Base-by-base conservation (phyloP, 2,113 vertebrate genomes). In the Campylomormyrus tamandua region DNA sequence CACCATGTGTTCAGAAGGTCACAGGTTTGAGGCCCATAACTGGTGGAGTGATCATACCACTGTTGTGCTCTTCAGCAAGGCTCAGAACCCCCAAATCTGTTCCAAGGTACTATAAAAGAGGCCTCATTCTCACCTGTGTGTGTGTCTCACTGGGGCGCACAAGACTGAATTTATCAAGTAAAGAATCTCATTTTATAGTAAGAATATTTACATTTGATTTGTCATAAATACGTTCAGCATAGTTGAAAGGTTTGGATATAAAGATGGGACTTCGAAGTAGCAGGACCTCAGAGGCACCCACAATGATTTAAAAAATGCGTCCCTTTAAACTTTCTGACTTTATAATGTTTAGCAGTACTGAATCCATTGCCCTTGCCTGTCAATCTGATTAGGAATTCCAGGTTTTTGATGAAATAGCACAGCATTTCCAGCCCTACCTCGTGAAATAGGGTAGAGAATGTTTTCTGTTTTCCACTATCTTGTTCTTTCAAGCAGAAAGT, bases 401-500 rank as follows among this genome's bases (percentile, higher is more conserved):
- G 46, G 56, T 21, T 48, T 24, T 46, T 42, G 89, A 70, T 86
- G 31, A 42, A 31, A 24, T 87, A 17, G 31, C 19, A 0, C 66
- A 70, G 27, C 27, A 53, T 62, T 9, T 62, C 89, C 89, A 89
- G 39, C 1, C 83, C 77, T 89, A 66, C 83, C 42, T 86, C 2
- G 5, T 39, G 39, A 90, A 62, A 46, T 70, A 62, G 24, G 56
- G n/a, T n/a, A 27, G 35, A 77, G 74, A 52, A 83, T 83, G 70
- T 83, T 80, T 89, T 46, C 53, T 45, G 27, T n/a, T 91, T 87
- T 83, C 83, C 48, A 90, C 90, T 70, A 88, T 58, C 91, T 91
- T 90, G 90, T 52, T 92, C 90, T 89, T 80, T 91, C 92, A 92
- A 90, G 92, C 87, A 92, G 90, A 93, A 92, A 91, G 91, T 91